Percentiles rank a stretch among this genome's conserved stretches.
These are phyloP conservation scores for Melanerpes aurifrons DNA, from an alignment of 2,113 vertebrate genomes.

Conservation along the genomic window DNA sequence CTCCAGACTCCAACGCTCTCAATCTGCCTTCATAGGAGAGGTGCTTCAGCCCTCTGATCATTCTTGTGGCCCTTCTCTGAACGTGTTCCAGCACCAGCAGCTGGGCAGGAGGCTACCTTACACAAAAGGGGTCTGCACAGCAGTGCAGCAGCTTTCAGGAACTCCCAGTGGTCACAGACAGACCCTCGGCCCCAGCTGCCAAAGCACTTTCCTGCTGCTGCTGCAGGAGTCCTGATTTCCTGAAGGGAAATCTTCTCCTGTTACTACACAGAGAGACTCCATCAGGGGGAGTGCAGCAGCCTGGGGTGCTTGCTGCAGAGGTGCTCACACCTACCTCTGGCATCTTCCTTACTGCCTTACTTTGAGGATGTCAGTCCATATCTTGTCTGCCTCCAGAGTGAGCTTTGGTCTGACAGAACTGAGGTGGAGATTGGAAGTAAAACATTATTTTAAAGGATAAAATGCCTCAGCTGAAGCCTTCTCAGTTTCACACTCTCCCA, in stretches of 20 bases:
- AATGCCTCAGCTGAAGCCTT: neutral
- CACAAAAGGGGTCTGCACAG: neutral
- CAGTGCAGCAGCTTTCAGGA: neutral
- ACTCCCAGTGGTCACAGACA: neutral
- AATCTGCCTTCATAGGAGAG: too few relatives aligned
- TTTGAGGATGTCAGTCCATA: neutral
- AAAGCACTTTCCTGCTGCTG: neutral
- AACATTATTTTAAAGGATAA: neutral
- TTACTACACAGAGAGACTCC: neutral
- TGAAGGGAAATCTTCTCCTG: neutral
- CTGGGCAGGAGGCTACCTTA: neutral
- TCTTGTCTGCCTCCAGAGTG: neutral
- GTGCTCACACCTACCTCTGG: neutral
- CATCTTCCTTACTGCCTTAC: neutral
- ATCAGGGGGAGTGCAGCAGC: neutral
- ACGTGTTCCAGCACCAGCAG: neutral
- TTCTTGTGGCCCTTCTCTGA: too few relatives aligned
- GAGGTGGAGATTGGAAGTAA: neutral
- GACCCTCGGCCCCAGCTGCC: neutral
- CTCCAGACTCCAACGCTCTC: too few relatives aligned
- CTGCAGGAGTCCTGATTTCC: neutral
- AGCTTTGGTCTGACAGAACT: neutral
- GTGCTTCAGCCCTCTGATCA: too few relatives aligned
- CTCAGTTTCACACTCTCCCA: neutral
- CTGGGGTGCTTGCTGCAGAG: neutral